These are phyloP conservation scores for Drosophila sucinea DNA, from an alignment of 1,140 invertebrate genomes.

Conservation along the genomic window DNA sequence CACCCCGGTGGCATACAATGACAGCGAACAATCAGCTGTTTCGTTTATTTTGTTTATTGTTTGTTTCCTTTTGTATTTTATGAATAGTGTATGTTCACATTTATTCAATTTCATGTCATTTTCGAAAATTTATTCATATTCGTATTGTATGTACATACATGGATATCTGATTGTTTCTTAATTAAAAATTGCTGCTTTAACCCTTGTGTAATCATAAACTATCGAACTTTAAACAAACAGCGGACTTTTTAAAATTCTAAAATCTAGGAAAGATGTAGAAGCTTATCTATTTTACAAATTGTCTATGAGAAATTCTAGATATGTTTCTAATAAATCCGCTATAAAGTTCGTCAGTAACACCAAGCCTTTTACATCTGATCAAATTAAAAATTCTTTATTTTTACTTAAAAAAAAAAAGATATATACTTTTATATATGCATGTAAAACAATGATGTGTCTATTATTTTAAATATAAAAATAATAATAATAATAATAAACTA, in stretches of 20 bases:
- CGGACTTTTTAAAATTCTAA: not conserved
- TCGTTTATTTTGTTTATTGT: conserved; percentile 22
- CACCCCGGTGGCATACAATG: conserved; percentile 48
- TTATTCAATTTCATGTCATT: conserved; percentile 22
- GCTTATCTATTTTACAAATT: not conserved
- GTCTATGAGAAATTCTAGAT: not conserved
- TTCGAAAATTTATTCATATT: conserved; percentile 7
- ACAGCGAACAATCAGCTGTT: conserved; percentile 50
- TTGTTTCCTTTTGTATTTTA: not conserved
- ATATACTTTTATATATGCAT: conserved; percentile 40
- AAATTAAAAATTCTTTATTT: conserved; percentile 45
- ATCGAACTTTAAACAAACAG: not conserved
- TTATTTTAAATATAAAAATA: conserved; percentile 57
- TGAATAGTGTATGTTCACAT: not conserved
- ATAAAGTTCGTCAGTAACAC: not conserved
- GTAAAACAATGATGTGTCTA: conserved; percentile 69
- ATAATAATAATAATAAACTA: conserved; percentile 76
- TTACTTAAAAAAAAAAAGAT: conserved; percentile 33
- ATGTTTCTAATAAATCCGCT: not conserved
- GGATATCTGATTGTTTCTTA: not conserved
- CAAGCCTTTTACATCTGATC: conserved; percentile 1
- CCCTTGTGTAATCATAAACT: not conserved
- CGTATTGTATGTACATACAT: not conserved
- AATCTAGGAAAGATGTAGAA: not conserved
- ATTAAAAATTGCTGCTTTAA: not conserved